A percentile compares a stretch with the other conserved stretches of the same genome.
phyloP scores from a whole-genome alignment of 2,113 vertebrate species.

The Chaetorhynchus papuensis region DNA sequence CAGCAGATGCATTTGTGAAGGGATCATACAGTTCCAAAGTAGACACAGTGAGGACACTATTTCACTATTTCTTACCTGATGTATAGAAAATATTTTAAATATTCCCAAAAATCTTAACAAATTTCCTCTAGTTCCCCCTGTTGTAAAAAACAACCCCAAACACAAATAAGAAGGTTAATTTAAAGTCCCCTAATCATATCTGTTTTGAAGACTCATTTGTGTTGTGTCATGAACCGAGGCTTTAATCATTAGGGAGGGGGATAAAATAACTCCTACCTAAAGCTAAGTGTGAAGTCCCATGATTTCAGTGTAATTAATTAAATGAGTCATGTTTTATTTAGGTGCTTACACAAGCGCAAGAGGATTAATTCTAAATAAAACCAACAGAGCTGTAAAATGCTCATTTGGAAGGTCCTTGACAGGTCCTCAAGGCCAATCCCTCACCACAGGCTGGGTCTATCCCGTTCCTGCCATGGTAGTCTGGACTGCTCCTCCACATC shows the following conservation, averaged over 20 bases:
- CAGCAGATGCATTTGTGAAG: not conserved
- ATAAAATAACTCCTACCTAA: not conserved
- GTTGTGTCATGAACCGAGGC: not conserved
- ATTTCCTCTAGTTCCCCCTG: not conserved
- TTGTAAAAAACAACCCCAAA: not conserved
- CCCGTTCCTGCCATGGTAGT: rapidly evolving
- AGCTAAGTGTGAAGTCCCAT: not conserved
- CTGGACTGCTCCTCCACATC: rapidly evolving
- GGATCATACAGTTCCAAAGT: not conserved
- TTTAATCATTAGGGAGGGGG: not conserved
- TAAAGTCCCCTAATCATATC: not conserved
- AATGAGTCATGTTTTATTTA: not conserved
- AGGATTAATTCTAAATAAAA: not conserved
- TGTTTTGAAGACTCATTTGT: not conserved
- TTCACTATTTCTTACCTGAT: not conserved
- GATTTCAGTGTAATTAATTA: not conserved
- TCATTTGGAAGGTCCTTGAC: not conserved
- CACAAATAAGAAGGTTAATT: not conserved
- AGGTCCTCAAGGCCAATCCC: not conserved
- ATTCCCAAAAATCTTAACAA: not conserved
- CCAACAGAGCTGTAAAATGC: not conserved
- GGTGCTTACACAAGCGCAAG: not conserved
- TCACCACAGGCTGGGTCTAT: rapidly evolving
- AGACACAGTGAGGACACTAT: rapidly evolving
- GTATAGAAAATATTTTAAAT: not conserved